A percentile compares a stretch with the other conserved stretches of the same genome.
phyloP scores from a whole-genome alignment of 2,888 invertebrate genomes.

The Morpho deidamia region DNA sequence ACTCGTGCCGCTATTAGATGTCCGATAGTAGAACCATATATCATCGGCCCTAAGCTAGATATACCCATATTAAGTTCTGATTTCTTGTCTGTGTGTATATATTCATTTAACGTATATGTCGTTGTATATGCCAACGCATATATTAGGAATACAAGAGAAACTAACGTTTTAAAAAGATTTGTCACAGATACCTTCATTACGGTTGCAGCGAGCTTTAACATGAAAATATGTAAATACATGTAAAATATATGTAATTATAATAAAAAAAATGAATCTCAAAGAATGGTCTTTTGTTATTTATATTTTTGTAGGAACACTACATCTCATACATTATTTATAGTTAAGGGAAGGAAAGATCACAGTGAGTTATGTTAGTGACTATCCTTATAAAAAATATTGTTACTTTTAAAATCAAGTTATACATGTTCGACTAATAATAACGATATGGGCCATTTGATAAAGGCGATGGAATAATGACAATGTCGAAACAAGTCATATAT shows the following conservation, averaged over 20 bases:
- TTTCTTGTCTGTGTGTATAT: too few relatives aligned
- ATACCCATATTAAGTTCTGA: too few relatives aligned
- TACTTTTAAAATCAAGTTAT: not conserved
- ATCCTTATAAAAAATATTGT: not conserved
- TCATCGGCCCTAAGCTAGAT: too few relatives aligned
- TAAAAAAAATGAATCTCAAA: slow-evolving; percentile 39
- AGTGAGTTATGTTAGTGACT: not conserved
- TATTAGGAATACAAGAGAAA: too few relatives aligned
- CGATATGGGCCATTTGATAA: too few relatives aligned
- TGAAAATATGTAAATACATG: slow-evolving; percentile 41
- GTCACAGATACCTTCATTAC: slow-evolving; percentile 14
- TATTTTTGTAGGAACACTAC: slow-evolving; percentile 34
- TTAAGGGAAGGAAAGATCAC: slow-evolving; percentile 21
- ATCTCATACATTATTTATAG: slow-evolving; percentile 34
- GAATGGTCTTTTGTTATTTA: slow-evolving; percentile 41
- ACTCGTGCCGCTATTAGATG: too few relatives aligned
- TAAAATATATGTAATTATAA: slow-evolving; percentile 39
- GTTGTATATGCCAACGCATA: too few relatives aligned
- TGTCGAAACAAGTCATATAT: too few relatives aligned
- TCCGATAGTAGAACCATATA: too few relatives aligned
- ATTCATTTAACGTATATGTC: too few relatives aligned
- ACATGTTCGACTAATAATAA: too few relatives aligned
- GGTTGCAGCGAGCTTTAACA: slow-evolving; percentile 33
- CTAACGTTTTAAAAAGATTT: not conserved
- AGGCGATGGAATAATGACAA: too few relatives aligned